These are phyloP conservation scores for Pyrochroa serraticornis DNA, from an alignment of 2,888 invertebrate genomes.

Conservation along the genomic window DNA sequence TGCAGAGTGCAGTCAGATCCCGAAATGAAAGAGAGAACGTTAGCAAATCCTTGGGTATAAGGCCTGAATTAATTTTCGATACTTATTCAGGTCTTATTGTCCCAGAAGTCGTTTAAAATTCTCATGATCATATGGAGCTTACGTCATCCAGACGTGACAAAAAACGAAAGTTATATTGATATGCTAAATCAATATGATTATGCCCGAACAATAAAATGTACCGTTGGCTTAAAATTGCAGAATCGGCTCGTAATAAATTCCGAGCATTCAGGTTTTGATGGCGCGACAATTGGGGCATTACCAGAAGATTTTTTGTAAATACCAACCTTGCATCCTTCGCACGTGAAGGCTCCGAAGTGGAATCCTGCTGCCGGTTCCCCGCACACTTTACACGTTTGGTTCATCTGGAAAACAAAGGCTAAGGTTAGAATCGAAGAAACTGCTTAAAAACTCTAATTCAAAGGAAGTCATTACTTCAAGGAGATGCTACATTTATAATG, in stretches of 20 bases:
- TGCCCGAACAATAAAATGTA: background rate
- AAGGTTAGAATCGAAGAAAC: background rate
- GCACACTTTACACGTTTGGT: conserved; percentile 95
- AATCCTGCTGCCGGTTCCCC: conserved; percentile 95
- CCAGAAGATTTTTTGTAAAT: background rate
- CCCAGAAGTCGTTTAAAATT: conserved; percentile 24
- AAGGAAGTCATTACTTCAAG: conserved; percentile 7
- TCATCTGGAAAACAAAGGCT: conserved; percentile 76
- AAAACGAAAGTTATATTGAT: conserved; percentile 26
- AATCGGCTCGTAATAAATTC: background rate
- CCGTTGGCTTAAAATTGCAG: conserved; percentile 1
- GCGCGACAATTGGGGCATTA: conserved; percentile 2
- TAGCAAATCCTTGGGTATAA: conserved; percentile 37
- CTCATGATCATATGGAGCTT: conserved; percentile 3
- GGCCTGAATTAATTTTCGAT: conserved; percentile 51
- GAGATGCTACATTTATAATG: conserved; percentile 8
- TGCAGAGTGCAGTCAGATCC: background rate
- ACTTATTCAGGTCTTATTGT: conserved; percentile 44
- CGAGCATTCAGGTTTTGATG: background rate
- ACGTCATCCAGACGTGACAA: conserved; percentile 27
- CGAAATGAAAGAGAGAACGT: conserved; percentile 29
- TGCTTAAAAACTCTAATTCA: background rate
- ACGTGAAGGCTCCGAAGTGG: conserved; percentile 95
- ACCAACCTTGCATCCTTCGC: conserved; percentile 94
- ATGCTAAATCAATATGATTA: conserved; percentile 8